Percentiles rank a stretch among this genome's conserved stretches.
Evolutionary conservation across 2,113 vertebrate genomes (phyloP).

Genomic region (Onychostruthus taczanowskii): DNA sequence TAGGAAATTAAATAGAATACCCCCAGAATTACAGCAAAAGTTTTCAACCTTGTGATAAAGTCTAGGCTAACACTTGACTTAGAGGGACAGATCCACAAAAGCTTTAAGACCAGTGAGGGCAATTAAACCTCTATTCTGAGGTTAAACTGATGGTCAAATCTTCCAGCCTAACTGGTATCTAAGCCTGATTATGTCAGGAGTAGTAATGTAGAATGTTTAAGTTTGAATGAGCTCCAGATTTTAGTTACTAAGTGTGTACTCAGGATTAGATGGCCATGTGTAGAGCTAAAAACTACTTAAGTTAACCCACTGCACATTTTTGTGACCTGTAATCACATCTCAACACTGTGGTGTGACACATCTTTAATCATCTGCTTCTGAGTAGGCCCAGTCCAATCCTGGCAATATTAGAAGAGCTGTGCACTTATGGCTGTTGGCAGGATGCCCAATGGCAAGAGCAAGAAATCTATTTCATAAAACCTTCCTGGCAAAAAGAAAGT

Average conservation of each 20-base stretch:
- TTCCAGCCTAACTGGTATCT: background rate
- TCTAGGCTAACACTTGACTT: background rate
- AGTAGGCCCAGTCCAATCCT: background rate
- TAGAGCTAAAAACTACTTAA: background rate
- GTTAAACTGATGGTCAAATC: accelerated
- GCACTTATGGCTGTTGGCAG: background rate
- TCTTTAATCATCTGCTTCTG: background rate
- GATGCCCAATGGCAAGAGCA: background rate
- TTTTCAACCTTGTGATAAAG: background rate
- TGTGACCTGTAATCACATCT: background rate
- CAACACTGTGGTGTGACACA: background rate
- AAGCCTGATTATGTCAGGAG: background rate
- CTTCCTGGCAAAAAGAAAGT: background rate
- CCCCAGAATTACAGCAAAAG: background rate
- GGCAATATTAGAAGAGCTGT: background rate
- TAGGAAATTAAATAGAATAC: background rate
- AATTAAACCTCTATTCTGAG: background rate
- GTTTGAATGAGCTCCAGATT: background rate
- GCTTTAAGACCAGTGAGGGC: background rate
- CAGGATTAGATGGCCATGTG: background rate
- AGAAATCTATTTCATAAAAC: background rate
- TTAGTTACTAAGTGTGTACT: background rate
- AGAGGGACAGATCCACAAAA: conserved; percentile 19
- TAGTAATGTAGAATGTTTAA: background rate
- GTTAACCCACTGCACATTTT: background rate